Evolutionary conservation across 2,113 vertebrate species (phyloP).

Genomic region (Eleginops maclovinus): DNA sequence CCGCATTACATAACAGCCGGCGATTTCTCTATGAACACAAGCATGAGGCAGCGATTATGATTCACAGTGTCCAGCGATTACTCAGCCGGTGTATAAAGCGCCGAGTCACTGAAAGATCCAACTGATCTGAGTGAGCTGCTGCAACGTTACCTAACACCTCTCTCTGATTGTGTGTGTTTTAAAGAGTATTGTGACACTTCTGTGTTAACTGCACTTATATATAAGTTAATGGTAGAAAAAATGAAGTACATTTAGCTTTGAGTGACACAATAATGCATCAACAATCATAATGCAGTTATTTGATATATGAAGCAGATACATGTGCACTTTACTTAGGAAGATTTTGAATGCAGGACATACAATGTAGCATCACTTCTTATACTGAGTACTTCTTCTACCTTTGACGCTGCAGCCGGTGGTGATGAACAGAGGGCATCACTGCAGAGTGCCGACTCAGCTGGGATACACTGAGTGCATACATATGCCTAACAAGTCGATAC

Average conservation of each 20-base stretch:
- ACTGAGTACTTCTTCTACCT: neutral
- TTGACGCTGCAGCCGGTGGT: slow-evolving; percentile 11
- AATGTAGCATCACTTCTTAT: no score
- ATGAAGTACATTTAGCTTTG: no score
- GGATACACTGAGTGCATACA: slow-evolving; percentile 18
- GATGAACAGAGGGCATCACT: slow-evolving; percentile 37
- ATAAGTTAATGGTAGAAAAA: no score
- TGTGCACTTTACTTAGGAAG: no score
- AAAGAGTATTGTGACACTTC: slow-evolving; percentile 12
- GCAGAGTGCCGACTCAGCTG: slow-evolving; percentile 28
- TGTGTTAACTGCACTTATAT: slow-evolving; percentile 8
- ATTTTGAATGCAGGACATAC: no score
- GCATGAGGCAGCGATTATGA: slow-evolving; percentile 62
- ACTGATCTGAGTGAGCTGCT: slow-evolving; percentile 8
- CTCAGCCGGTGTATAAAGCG: slow-evolving; percentile 41
- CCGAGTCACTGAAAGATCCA: slow-evolving; percentile 35
- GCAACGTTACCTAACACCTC: neutral
- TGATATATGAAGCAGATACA: no score
- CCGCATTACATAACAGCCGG: slow-evolving; percentile 57
- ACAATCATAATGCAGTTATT: no score
- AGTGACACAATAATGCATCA: no score
- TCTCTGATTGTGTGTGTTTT: slow-evolving; percentile 1
- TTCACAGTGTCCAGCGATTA: slow-evolving; percentile 37
- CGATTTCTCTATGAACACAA: slow-evolving; percentile 47
- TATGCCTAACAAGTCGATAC: slow-evolving; percentile 13